Conservation (phyloP, 1,140 invertebrate species). For the Agrypnia vestita region DNA sequence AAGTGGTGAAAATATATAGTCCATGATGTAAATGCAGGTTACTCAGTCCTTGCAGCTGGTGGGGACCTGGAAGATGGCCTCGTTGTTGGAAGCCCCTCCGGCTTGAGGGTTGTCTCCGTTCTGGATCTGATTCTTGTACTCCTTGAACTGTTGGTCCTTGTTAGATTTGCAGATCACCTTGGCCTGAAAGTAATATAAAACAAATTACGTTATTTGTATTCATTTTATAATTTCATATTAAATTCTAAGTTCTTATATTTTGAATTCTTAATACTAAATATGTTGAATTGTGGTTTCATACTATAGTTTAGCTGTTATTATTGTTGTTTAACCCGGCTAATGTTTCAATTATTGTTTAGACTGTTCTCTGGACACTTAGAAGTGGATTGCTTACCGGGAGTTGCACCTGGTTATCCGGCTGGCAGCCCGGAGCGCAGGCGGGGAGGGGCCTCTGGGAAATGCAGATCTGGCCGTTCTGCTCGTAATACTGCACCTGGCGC, state of each 20-base stretch:
- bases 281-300: no score
- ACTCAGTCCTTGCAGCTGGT: slow-evolving; percentile 29
- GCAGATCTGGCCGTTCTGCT: slow-evolving; percentile 65
- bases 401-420: slow-evolving; percentile 32
- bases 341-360: no score
- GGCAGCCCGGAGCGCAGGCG: slow-evolving; percentile 64
- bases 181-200: slow-evolving; percentile 65
- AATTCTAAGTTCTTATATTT: no score
- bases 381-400: slow-evolving; percentile 45
- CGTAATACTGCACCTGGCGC: slow-evolving; percentile 51
- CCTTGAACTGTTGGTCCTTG: slow-evolving; percentile 61
- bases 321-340: no score
- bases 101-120: slow-evolving; percentile 71
- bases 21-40: background rate
- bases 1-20: slow-evolving; percentile 8
- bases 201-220: no score
- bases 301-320: no score
- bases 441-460: slow-evolving; percentile 69
- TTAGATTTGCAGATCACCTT: slow-evolving; percentile 67
- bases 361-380: no score
- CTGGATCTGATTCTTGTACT: slow-evolving; percentile 67
- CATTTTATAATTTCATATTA: no score
- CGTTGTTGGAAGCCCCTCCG: slow-evolving; percentile 54
- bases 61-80: slow-evolving; percentile 48
- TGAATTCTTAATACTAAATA: no score